Evolutionary conservation across 1,140 invertebrate genomes (phyloP).

Genomic region (Drosophila baimaii): DNA sequence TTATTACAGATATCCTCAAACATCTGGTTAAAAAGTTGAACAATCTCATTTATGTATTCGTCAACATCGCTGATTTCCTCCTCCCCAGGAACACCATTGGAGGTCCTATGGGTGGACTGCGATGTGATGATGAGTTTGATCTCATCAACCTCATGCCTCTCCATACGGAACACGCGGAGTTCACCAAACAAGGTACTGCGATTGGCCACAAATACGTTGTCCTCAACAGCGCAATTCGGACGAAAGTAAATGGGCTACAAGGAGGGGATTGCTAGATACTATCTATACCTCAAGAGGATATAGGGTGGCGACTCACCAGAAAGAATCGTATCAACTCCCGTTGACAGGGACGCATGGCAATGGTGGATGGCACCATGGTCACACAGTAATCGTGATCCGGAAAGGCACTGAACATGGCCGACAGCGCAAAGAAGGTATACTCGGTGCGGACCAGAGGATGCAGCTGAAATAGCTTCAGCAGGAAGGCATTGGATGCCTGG

Average conservation of each 20-base stretch:
- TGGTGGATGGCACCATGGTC: constrained; percentile 29
- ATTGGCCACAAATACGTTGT: constrained; percentile 57
- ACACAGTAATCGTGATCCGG: constrained; percentile 61
- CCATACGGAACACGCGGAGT: constrained; percentile 28
- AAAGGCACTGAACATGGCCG: constrained; percentile 66
- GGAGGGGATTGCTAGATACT: neutral
- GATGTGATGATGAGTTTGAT: constrained; percentile 13
- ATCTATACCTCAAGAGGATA: neutral
- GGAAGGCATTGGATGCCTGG: constrained; percentile 43
- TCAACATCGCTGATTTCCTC: neutral
- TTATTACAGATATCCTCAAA: constrained; percentile 20
- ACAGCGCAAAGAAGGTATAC: constrained; percentile 47
- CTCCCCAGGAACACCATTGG: neutral
- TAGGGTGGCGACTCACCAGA: constrained; percentile 37
- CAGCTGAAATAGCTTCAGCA: constrained; percentile 60
- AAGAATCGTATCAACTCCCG: constrained; percentile 50
- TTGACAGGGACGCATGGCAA: constrained; percentile 14
- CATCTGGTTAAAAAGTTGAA: constrained; percentile 15
- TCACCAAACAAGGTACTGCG: constrained; percentile 61
- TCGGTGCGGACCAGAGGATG: constrained; percentile 53
- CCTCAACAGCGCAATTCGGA: constrained; percentile 39
- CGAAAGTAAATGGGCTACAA: constrained; percentile 47
- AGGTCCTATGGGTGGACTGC: neutral
- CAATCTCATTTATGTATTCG: neutral
- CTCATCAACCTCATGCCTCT: constrained; percentile 32